Evolutionary conservation across 23 tunicate genomes (phyloP), one percentile per base, ranked within the genome.

Genomic region (Trididemnum nubilum): DNA sequence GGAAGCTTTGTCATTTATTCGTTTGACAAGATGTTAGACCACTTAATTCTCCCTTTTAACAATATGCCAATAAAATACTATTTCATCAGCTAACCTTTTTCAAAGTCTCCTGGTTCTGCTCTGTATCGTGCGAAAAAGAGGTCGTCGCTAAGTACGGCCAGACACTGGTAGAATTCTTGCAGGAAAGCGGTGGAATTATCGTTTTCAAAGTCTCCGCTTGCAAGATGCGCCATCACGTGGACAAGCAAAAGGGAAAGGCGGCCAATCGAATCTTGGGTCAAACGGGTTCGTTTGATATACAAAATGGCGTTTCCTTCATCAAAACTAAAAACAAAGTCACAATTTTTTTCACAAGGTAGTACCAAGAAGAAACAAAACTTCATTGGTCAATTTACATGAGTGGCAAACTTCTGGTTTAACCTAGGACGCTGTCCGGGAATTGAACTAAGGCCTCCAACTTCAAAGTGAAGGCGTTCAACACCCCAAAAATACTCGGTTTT

Each of bases 71-170:
- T n/a, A n/a, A n/a, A n/a, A n/a, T n/a, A n/a, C n/a, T n/a, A n/a
- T n/a, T n/a, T n/a, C n/a, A n/a, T n/a, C n/a, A n/a, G n/a, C n/a
- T 39, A 18, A 73, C 78, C 78, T 73, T 73, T 73, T 26, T 73
- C 31, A 2, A 39, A n/a, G 28, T 54, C 66, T 30, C 29, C 72
- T 1, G 83, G 79, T 22, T 71, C 80, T 2, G 58, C 79, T 54
- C 54, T 85, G 90, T 77, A 85, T 12, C 97, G 65, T n/a, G 98
- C 92, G 44, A 93, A 93, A 83, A 93, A 93, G 73, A 93, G 76
- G 36, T 93, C 98, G 34, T 93, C 98, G 61, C 89, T 89, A 35
- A 93, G 86, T 21, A 86, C 87, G 0, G 98, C 93, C 15, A 93
- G 87, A 34, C 98, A 91, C 44, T 88, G 84, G 81, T 88, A 93